phyloP scores from a whole-genome alignment of 1,140 invertebrate species.

The Drosophila asahinai region DNA sequence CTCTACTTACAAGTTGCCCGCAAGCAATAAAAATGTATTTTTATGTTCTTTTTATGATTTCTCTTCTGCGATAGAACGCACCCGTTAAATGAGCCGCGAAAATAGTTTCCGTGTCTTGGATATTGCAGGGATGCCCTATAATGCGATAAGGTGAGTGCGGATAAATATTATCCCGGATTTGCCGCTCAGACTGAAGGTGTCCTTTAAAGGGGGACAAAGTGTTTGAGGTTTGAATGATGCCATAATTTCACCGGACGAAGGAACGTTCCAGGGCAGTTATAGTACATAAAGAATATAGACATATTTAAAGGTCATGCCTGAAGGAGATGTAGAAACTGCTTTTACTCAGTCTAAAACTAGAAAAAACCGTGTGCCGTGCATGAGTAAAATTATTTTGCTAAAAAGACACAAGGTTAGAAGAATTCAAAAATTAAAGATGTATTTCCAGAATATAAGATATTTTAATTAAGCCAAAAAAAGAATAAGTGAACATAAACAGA shows the following conservation, averaged over 20 bases:
- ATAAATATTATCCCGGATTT: conserved; percentile 43
- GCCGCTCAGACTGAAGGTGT: background rate
- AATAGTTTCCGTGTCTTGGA: conserved; percentile 80
- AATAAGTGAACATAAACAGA: no score
- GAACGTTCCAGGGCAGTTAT: background rate
- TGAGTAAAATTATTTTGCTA: background rate
- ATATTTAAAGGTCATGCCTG: background rate
- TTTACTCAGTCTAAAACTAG: background rate
- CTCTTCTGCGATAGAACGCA: conserved; percentile 32
- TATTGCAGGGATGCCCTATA: conserved; percentile 50
- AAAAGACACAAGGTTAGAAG: background rate
- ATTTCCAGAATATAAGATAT: no score
- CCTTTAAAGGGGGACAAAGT: conserved; percentile 11
- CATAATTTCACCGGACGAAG: no score
- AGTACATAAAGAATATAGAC: background rate
- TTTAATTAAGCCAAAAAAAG: no score
- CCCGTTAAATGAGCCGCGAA: conserved; percentile 82
- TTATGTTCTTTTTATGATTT: conserved; percentile 53
- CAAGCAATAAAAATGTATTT: conserved; percentile 63
- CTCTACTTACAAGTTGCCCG: conserved; percentile 49
- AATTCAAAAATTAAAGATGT: no score
- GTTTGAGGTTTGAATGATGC: background rate
- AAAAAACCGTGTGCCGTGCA: no score
- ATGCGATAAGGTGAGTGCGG: conserved; percentile 43
- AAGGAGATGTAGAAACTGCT: background rate